A percentile compares a stretch with the other conserved stretches of the same genome.
Conservation (phyloP, 1,140 invertebrate species). For the Liolophura sinensis region DNA sequence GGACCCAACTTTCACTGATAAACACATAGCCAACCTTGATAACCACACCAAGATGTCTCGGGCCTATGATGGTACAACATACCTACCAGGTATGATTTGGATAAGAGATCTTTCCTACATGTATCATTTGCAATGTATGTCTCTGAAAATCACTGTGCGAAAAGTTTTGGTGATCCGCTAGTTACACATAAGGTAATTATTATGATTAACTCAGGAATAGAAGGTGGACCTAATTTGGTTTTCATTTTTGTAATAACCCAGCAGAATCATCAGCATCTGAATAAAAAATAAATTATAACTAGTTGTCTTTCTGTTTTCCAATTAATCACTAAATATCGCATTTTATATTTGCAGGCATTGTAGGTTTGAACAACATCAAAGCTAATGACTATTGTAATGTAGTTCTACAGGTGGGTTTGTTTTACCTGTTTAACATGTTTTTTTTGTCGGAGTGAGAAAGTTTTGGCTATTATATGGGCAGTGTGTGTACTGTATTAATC, state of each 20-base stretch:
- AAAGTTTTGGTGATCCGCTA: no score
- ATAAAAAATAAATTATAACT: no score
- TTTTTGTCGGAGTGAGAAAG: no score
- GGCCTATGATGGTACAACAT: constrained; percentile 96
- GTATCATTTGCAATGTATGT: not conserved
- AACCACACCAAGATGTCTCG: constrained; percentile 83
- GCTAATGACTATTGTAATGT: constrained; percentile 96
- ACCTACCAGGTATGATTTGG: constrained; percentile 74
- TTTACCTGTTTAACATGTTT: not conserved
- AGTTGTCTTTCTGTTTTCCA: no score
- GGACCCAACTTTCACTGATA: constrained; percentile 91
- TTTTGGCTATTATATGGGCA: no score
- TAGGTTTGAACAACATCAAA: constrained; percentile 98
- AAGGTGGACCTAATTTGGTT: no score
- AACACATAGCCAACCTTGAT: constrained; percentile 82
- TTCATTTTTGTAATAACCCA: no score
- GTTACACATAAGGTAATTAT: no score
- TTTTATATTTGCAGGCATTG: constrained; percentile 68
- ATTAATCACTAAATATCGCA: not conserved
- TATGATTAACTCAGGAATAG: no score
- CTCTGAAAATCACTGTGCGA: not conserved
- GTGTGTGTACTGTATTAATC: no score
- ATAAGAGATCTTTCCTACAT: not conserved
- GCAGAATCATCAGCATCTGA: constrained; percentile 1
- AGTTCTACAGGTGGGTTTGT: constrained; percentile 79